Base-by-base conservation (phyloP, 2,888 invertebrate species). In the Nycteola revayana region DNA sequence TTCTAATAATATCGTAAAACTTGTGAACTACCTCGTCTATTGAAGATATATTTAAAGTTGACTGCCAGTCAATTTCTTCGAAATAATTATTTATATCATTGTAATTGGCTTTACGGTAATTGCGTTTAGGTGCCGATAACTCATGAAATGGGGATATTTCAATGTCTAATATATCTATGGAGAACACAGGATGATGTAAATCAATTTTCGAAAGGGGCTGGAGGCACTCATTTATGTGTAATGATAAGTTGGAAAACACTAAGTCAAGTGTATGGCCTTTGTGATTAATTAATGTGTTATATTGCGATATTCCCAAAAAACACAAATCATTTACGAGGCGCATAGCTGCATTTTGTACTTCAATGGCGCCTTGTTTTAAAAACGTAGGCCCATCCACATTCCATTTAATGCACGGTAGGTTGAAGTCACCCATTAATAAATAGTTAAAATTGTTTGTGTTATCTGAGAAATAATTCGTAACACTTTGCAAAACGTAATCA, bases 281-380 rank as follows among this genome's bases (percentile, higher is more conserved):
- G n/a, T 25, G 20, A 7, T 32, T 32, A 3, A 1, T 5, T 1
- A 21, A 3, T 3, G 10, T 25, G 11, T 32, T 32, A n/a, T 26
- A 11, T 26, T 32, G 32, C 21, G 25, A 24, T 7, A 31, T 1
- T 7, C 30, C 30, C 5, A 31, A 24, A 17, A 25, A 26, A 7
- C 21, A 4, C 3, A 32, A 21, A 0, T 32, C 32, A 21, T 32
- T 20, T 0, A 25, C 25, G 7, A 32, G 9, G 1, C 25, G 18
- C 4, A 11, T 3, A 7, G 2, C 32, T 2, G 20, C 25, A 5
- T 9, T 11, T 20, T 32, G 32, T 7, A 25, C 20, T 21, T 32
- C 32, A 1, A 25, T 8, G 3, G 25, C 8, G 3, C 32, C 32
- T 21, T 21, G n/a, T 20, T 25, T 32, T 9, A n/a, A 6, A 25